These are phyloP conservation scores for Cacatua alba DNA, from an alignment of 2,113 vertebrate genomes.

Conservation along the genomic window DNA sequence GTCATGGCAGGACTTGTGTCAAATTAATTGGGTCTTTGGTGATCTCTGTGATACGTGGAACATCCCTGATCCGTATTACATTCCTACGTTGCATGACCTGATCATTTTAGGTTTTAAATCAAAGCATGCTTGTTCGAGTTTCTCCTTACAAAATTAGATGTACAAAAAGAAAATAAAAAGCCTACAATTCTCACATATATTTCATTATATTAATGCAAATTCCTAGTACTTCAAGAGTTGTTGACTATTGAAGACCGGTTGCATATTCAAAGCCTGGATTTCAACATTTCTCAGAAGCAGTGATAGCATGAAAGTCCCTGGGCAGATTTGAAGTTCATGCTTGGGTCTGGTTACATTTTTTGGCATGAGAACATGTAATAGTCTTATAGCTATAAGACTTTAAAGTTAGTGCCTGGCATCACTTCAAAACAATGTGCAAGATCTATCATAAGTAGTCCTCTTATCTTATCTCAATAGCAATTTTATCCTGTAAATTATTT, in stretches of 20 bases:
- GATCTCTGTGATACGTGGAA: not conserved
- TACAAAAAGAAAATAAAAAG: not conserved
- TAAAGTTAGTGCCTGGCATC: conserved; percentile 65
- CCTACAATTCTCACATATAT: not conserved
- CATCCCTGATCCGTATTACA: accelerated
- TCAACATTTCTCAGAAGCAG: conserved; percentile 23
- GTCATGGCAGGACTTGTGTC: not conserved
- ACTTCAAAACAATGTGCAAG: conserved; percentile 65
- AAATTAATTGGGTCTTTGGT: not conserved
- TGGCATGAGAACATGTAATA: conserved; percentile 56
- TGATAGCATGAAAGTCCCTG: conserved; percentile 19
- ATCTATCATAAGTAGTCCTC: conserved; percentile 66
- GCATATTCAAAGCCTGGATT: conserved; percentile 30
- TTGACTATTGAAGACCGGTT: not conserved
- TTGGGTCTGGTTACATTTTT: conserved; percentile 64
- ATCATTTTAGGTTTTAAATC: not conserved
- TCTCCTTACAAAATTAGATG: not conserved
- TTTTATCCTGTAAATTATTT: conserved; percentile 61
- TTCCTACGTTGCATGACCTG: not conserved
- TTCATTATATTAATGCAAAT: conserved; percentile 42
- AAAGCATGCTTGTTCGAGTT: not conserved
- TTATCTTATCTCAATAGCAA: conserved; percentile 73
- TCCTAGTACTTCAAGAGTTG: not conserved
- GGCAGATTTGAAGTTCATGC: conserved; percentile 56
- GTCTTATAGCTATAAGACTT: conserved; percentile 46